Evolutionary conservation across 2,888 invertebrate species (phyloP), one percentile per base, ranked within the genome.

Genomic region (Philonicus albiceps): DNA sequence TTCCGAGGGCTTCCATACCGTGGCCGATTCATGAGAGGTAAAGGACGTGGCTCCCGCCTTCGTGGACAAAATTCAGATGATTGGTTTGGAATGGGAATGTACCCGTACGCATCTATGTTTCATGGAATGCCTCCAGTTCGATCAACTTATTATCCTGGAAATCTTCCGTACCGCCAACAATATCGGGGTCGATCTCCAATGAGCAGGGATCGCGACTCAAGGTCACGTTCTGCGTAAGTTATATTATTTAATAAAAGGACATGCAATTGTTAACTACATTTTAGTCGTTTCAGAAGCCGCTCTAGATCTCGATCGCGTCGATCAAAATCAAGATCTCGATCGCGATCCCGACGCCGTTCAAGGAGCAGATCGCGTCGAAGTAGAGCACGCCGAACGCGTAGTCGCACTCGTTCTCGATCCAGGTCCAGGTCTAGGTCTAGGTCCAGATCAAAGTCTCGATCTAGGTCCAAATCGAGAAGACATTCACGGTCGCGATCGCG

Each of bases 201-300:
- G 0, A 93, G 93, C 0, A 90, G 94, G 80, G 92, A 93, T 0
- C 92, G 93, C 1, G 92, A 93, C 0, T 88, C 91, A 13, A 91
- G 53, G 75, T 37, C 43, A 27, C 55, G 37, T n/a, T 19, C 53
- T 19, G 53, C 53, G 53, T 64, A 64, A 64, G 64, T 64, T 64
- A 1, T 75, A 8, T 75, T 75, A 0, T 37, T 75, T 34, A 16
- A 27, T 30, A 8, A 19, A 34, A 75, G 31, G 0, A 75, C 16
- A 30, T n/a, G 2, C 1, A 13, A 22, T 16, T 27, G 5, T 64
- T 22, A 22, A 27, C 4, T 64, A 11, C 8, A 75, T 16, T 37
- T 34, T 19, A 75, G 75, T 37, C 75, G 75, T 19, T 75, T 37
- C 31, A 75, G 30, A 75, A 31, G 37, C 19, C 75, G 75, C 11